Evolutionary conservation across 2,797 vertebrate species (phyloP), one percentile per base, ranked within the genome.

Genomic region (Mastacembelus armatus): DNA sequence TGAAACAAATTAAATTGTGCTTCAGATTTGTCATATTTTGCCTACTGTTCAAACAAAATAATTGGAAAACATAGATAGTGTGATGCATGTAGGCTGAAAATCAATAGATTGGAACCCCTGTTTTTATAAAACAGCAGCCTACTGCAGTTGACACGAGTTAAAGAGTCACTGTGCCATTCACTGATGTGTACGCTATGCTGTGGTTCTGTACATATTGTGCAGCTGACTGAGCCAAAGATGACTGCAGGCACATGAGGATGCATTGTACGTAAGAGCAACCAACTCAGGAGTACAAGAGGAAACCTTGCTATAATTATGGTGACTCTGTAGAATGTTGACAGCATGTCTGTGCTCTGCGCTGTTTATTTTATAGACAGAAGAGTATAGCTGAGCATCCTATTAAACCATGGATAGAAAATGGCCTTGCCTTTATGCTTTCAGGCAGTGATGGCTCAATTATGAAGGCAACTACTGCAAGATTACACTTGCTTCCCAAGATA

Each of bases 311-410:
- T 83, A 83, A 88, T 88, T 82, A 70, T 64, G 71, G 72, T 75
- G 69, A 79, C 68, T 85, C 85, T 80, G 68, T 77, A 65, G 62
- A 71, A 62, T 76, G 77, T 64, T 85, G 84, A 83, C 81, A 79
- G 63, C 66, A 45, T 66, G 66, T 85, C 72, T 70, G 60, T 29
- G 52, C 52, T 47, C 55, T 33, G 55, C 29, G 19, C 66, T 66
- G 79, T 72, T 84, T 79, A 76, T 78, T 80, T 79, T 77, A 69
- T 77, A 81, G 65, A 77, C 61, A 70, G 64, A 40, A 15, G 66
- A 72, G 29, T 44, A n/a, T 21, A 66, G 43, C 58, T 30, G 65
- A 68, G 63, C 52, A 50, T 71, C 70, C 57, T 42, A 70, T 84
- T 83, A 81, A 85, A 63, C 27, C 33, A 2, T 1, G 11, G 73